Evolutionary conservation across 2,797 vertebrate species (phyloP).

Genomic region (Sparidentex hasta): DNA sequence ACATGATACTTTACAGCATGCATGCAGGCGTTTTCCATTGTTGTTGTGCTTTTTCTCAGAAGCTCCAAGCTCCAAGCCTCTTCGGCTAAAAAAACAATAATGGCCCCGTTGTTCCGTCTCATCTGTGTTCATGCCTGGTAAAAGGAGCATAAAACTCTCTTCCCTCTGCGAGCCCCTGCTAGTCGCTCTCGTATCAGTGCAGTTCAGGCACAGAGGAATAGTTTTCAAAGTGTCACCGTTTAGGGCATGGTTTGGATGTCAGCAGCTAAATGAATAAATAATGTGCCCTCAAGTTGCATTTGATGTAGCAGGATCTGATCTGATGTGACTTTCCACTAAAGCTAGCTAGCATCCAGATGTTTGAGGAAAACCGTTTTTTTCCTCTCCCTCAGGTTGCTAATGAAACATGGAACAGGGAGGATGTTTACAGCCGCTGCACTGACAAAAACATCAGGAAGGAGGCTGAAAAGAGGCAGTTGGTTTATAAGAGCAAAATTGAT

Average conservation of each 20-base stretch:
- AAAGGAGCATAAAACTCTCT: constrained; percentile 68
- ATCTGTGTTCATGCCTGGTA: constrained; percentile 66
- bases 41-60: constrained; percentile 57
- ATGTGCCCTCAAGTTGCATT: constrained; percentile 80
- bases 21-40: constrained; percentile 64
- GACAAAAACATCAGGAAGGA: constrained; percentile 27
- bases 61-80: constrained; percentile 71
- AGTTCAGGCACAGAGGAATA: constrained; percentile 76
- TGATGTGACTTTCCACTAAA: constrained; percentile 71
- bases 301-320: constrained; percentile 77
- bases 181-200: constrained; percentile 56
- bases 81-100: constrained; percentile 70
- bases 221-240: constrained; percentile 81
- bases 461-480: constrained; percentile 12
- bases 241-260: constrained; percentile 81
- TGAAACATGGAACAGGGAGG: constrained; percentile 55
- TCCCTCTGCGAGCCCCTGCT: constrained; percentile 48
- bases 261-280: constrained; percentile 83
- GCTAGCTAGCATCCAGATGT: constrained; percentile 76
- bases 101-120: constrained; percentile 66
- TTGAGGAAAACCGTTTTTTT: constrained; percentile 45
- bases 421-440: constrained; percentile 34
- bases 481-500: constrained; percentile 34
- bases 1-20: constrained; percentile 71
- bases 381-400: constrained; percentile 53